phyloP scores from a whole-genome alignment of 2,797 vertebrate genomes.

The Steatocranus sp. region DNA sequence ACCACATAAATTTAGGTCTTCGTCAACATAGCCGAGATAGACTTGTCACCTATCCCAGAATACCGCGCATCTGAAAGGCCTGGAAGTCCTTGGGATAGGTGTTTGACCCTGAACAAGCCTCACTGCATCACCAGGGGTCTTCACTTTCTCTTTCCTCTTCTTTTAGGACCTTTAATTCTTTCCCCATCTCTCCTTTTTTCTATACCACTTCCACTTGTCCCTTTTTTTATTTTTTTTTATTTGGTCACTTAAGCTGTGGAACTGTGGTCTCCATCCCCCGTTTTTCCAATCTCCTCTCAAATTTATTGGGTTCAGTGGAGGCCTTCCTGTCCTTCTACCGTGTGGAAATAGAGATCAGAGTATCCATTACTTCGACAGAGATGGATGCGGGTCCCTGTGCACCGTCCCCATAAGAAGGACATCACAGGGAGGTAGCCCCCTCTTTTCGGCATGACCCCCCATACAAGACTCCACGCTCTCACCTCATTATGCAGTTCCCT shows the following conservation, averaged over 20 bases:
- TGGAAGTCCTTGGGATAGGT: slow-evolving; percentile 66
- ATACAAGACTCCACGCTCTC: slow-evolving; percentile 78
- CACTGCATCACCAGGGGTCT: slow-evolving; percentile 66
- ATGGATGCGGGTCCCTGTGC: slow-evolving; percentile 79
- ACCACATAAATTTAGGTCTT: slow-evolving; percentile 75
- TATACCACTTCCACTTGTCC: slow-evolving; percentile 58
- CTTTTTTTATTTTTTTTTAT: slow-evolving; percentile 77
- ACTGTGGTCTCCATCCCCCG: slow-evolving; percentile 76
- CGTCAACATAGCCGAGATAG: slow-evolving; percentile 69
- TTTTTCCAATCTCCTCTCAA: slow-evolving; percentile 86
- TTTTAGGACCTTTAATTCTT: slow-evolving; percentile 62
- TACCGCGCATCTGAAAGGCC: slow-evolving; percentile 58
- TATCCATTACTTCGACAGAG: slow-evolving; percentile 86
- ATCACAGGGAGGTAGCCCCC: slow-evolving; percentile 82
- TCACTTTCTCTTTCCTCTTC: slow-evolving; percentile 49
- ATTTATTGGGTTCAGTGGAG: slow-evolving; percentile 88
- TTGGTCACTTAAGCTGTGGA: slow-evolving; percentile 80
- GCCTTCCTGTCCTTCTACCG: slow-evolving; percentile 83
- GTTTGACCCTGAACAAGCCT: slow-evolving; percentile 67
- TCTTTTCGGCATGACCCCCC: slow-evolving; percentile 81
- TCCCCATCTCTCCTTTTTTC: slow-evolving; percentile 51
- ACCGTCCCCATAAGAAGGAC: slow-evolving; percentile 82
- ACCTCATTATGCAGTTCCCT: slow-evolving; percentile 85
- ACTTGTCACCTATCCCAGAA: slow-evolving; percentile 63
- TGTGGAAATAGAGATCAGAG: slow-evolving; percentile 85